phyloP scores from a whole-genome alignment of 2,888 invertebrate genomes.

The Apocheima hispidaria region DNA sequence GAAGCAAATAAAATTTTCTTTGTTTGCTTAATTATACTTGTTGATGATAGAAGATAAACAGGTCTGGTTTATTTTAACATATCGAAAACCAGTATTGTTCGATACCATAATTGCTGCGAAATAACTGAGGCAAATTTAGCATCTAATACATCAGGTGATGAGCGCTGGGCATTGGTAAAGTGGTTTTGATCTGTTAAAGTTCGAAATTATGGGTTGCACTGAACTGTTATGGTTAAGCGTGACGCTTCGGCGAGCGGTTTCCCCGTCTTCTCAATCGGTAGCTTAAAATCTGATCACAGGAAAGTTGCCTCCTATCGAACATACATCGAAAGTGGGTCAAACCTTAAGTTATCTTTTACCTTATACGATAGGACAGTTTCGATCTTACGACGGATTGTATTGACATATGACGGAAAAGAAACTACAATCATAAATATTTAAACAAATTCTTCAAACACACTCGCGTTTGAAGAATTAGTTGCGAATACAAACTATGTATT shows the following conservation, averaged over 20 bases:
- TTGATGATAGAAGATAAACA: background rate
- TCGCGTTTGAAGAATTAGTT: no score
- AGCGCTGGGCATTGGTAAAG: background rate
- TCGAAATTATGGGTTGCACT: no score
- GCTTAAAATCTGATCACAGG: conserved; percentile 10
- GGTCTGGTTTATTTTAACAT: background rate
- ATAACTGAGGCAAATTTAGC: no score
- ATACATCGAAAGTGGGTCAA: conserved; percentile 68
- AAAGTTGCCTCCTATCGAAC: conserved; percentile 20
- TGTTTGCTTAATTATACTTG: no score
- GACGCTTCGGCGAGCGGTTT: no score
- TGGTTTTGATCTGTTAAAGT: no score
- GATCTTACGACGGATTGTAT: conserved; percentile 51
- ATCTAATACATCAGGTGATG: background rate
- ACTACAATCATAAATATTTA: conserved; percentile 45
- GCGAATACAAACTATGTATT: conserved; percentile 16
- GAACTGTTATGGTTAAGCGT: no score
- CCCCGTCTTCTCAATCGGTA: no score
- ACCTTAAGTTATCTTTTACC: conserved; percentile 66
- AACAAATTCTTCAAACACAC: conserved; percentile 27
- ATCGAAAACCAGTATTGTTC: no score
- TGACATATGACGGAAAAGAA: conserved; percentile 37
- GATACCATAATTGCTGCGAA: no score
- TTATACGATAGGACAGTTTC: conserved; percentile 71
- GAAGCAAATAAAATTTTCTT: background rate